Base-by-base conservation (phyloP, 2,113 vertebrate genomes). In the Campylomormyrus tamandua region DNA sequence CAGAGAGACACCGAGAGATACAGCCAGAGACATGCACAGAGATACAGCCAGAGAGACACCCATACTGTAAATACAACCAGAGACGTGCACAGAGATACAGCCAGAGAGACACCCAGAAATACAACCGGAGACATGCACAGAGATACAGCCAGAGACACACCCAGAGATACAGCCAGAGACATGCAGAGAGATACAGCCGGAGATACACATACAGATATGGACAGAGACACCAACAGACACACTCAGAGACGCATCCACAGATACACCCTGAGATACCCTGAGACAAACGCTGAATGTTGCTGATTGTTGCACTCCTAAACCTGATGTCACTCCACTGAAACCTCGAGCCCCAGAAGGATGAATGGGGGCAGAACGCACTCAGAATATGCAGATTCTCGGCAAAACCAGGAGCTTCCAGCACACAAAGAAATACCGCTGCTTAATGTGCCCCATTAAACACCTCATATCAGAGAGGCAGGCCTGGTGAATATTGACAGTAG, bases 61-160 rank as follows among this genome's bases (percentile, higher is more conserved):
- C n/a, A n/a, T n/a, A n/a, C n/a, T n/a, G n/a, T n/a, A 91, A 88
- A 87, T 90, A 89, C 50, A 91, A 80, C 83, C 90, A 90, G 91
- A 53, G 52, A 53, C 52, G 5, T 15, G 15, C 52, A 74, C n/a
- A 89, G 15, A 89, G 6, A 35, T 49, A 31, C 9, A 52, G 5
- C 35, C 53, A 62, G 31, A 42, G 52, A 62, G 3, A 45, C 35
- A 35, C n/a, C 0, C 66, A 77, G 4, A 77, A 0, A 49, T 17
- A 15, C 66, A 77, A 2, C 39, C 5, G 9, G 19, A 89, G 7
- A 89, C 49, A n/a, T 21, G 74, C 66, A 83, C n/a, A 24, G 17
- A 19, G 19, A 39, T 8, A 21, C 70, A 80, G 2, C 27, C 9
- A 83, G 53, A 24, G 21, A 56, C 5, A 56, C 5, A 2, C 53